phyloP scores from a whole-genome alignment of 2,113 vertebrate species.

The Dendropsophus ebraccatus region DNA sequence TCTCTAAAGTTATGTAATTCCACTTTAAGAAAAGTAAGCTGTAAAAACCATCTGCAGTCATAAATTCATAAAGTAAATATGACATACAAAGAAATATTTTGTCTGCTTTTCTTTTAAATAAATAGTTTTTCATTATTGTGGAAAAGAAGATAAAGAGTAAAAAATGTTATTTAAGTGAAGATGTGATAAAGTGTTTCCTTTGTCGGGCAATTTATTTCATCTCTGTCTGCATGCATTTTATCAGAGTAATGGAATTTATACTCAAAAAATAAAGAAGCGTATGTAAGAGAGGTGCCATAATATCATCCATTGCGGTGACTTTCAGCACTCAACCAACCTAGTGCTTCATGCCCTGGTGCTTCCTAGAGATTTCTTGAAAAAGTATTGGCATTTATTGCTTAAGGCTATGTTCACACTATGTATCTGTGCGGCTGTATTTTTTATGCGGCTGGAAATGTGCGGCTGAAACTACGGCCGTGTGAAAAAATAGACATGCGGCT shows the following conservation, averaged over 20 bases:
- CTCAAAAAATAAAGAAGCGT: background rate
- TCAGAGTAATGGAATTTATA: constrained; percentile 18
- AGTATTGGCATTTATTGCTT: background rate
- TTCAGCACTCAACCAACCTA: background rate
- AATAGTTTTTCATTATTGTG: background rate
- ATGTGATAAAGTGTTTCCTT: background rate
- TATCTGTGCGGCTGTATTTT: no score
- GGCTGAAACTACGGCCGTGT: no score
- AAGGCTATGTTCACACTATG: no score
- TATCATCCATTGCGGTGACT: background rate
- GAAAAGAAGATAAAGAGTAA: background rate
- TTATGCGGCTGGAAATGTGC: no score
- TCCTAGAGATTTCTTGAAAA: background rate
- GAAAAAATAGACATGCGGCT: no score
- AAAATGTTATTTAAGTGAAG: background rate
- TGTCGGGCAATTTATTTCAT: background rate
- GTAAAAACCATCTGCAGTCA: background rate
- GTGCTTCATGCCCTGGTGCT: background rate
- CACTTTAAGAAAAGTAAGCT: background rate
- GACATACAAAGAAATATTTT: background rate
- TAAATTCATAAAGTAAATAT: background rate
- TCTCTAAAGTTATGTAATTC: background rate
- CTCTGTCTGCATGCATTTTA: background rate
- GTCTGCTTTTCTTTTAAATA: background rate
- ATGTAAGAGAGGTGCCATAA: background rate